Evolutionary conservation across 2,888 invertebrate genomes (phyloP), one percentile per base, ranked within the genome.

Genomic region (Zygogramma bicolorata): DNA sequence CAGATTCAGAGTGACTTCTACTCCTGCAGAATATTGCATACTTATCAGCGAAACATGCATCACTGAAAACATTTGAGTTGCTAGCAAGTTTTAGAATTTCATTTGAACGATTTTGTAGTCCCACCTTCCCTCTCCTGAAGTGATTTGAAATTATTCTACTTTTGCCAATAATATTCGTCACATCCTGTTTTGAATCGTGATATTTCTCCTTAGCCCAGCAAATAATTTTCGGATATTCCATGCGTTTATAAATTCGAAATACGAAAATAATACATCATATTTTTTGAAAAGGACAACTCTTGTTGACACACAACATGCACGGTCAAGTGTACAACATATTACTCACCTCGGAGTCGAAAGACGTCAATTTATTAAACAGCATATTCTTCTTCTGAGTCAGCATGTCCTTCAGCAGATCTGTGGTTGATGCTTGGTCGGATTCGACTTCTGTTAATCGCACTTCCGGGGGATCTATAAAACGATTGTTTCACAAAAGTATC

Each of bases 381-480:
- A 95, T 91, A 84, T 97, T 94, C 79, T 97, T 92, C 87, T 98
- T 98, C 85, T 97, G 97, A 79, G 95, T 95, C 80, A 98, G 90
- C 91, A 98, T 94, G 83, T 97, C 97, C 84, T 96, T 93, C 86
- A 98, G 95, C 92, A 97, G 96, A 83, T 97, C 97, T 0, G 96
- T 92, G 2, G 96, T 94, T 62, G 94, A 94, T 81, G 94, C 94
- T 3, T 91, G 91, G 25, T 93, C 92, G 73, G 93, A 93, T 4
- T 87, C 86, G 46, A 89, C 90, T n/a, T 92, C 90, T 76, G 87
- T 87, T 73, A 90, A 80, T 57, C 89, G 86, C n/a, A 90, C 88
- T 83, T 92, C 92, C 25, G 94, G 92, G 13, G 91, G 87, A 63
- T 92, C 90, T 84, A 75, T 73, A 77, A 77, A 57, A 63, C 46